These are phyloP conservation scores for Jordanella pulchra DNA, from an alignment of 2,797 vertebrate species.

Conservation along the genomic window DNA sequence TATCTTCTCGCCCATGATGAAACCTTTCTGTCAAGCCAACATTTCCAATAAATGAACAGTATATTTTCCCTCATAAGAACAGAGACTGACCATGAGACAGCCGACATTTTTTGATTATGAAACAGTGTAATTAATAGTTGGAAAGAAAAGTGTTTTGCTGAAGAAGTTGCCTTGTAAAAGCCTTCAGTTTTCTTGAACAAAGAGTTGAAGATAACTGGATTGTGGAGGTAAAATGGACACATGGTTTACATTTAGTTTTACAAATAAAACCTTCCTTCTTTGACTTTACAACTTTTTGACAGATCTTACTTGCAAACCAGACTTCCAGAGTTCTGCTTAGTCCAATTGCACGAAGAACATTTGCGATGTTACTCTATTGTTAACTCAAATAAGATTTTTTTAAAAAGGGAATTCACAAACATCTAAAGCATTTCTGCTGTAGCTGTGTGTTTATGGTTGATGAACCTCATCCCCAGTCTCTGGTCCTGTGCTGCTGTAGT, in stretches of 20 bases:
- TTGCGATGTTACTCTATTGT: no score
- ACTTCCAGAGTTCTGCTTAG: no score
- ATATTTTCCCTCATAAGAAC: not conserved
- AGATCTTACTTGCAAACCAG: no score
- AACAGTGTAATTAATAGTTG: not conserved
- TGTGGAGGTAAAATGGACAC: not conserved
- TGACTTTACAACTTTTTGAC: no score
- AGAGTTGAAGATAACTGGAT: not conserved
- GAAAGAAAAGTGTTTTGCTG: not conserved
- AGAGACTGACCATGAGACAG: not conserved
- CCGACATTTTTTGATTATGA: constrained; percentile 3
- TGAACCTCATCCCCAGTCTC: no score
- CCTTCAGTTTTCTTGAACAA: not conserved
- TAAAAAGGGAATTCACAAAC: no score
- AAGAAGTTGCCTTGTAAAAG: not conserved
- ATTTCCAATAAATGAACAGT: constrained; percentile 50
- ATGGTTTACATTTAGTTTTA: not conserved
- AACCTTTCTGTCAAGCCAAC: constrained; percentile 52
- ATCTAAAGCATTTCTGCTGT: no score
- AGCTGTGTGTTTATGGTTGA: no score
- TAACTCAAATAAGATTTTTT: no score
- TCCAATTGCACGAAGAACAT: no score
- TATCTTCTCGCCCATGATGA: constrained; percentile 48
- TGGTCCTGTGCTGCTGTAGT: no score
- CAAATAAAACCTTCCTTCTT: not conserved